A percentile compares a stretch with the other conserved stretches of the same genome.
Conservation (phyloP, 2,113 vertebrate species). For the Galemys pyrenaicus region DNA sequence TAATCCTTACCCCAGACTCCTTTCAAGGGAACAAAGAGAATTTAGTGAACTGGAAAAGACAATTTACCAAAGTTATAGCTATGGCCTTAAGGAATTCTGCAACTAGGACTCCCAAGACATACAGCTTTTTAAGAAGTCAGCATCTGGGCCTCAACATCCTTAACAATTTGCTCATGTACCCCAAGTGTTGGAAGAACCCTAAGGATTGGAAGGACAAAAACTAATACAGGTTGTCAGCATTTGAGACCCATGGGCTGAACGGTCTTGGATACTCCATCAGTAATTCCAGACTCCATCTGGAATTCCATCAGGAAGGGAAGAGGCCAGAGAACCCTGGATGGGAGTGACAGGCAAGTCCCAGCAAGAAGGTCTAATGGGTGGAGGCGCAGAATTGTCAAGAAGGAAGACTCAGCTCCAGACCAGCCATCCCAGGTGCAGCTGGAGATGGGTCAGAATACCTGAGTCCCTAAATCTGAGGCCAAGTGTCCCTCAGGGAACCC, state of each 20-base stretch:
- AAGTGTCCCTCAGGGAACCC: not conserved
- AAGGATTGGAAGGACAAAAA: no score
- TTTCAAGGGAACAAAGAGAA: not conserved
- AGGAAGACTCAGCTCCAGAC: no score
- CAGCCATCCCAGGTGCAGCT: no score
- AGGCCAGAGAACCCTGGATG: not conserved
- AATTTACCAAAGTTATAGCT: not conserved
- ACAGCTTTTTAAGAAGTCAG: not conserved
- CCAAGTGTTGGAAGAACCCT: rapidly evolving
- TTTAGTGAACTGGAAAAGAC: not conserved
- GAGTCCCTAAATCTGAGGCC: rapidly evolving
- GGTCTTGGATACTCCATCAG: no score
- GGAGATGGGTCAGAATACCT: not conserved
- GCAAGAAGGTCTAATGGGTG: not conserved
- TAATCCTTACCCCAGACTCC: not conserved
- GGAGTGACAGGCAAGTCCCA: no score
- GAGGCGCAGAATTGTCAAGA: no score
- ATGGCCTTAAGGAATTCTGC: not conserved
- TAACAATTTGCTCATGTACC: no score
- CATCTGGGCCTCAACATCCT: not conserved
- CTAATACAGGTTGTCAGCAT: rapidly evolving
- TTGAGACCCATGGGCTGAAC: not conserved
- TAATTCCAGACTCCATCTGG: not conserved
- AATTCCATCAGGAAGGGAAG: not conserved
- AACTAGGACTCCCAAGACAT: not conserved